These are phyloP conservation scores for Drosophila suboccidentalis DNA, from an alignment of 2,888 invertebrate genomes.

Conservation along the genomic window DNA sequence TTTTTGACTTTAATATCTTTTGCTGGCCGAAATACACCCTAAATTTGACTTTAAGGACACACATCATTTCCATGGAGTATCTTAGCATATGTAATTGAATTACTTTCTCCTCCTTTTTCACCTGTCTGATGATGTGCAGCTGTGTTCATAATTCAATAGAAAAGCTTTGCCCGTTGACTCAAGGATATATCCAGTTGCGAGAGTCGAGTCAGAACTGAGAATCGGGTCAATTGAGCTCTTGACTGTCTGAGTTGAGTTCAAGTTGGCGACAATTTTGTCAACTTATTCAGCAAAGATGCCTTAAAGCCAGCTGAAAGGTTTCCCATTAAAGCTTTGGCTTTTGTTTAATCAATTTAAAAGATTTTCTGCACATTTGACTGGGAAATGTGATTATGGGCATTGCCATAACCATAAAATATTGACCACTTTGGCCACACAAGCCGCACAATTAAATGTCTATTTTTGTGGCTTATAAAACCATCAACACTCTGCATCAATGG, in stretches of 20 bases:
- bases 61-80: not conserved
- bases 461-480: slow-evolving; percentile 38
- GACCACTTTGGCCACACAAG: slow-evolving; percentile 32
- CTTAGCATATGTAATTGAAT: slow-evolving; percentile 2
- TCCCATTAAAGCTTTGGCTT: not conserved
- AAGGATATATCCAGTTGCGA: slow-evolving; percentile 7
- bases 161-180: slow-evolving; percentile 7
- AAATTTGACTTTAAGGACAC: not conserved
- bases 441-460: slow-evolving; percentile 38
- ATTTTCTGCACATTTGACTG: slow-evolving; percentile 13
- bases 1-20: not conserved
- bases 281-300: not conserved
- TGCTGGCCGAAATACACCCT: not conserved
- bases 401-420: slow-evolving; percentile 30
- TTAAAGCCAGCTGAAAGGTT: not conserved
- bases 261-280: slow-evolving; percentile 5
- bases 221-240: slow-evolving; percentile 34
- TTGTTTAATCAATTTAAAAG: slow-evolving; percentile 38
- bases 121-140: slow-evolving; percentile 1
- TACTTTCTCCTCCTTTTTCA: not conserved
- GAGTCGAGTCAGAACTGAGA: slow-evolving; percentile 8
- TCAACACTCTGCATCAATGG: slow-evolving; percentile 36
- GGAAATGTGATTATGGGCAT: slow-evolving; percentile 7
- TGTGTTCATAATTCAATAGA: slow-evolving; percentile 11
- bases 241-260: slow-evolving; percentile 21